Percentiles rank a stretch among this genome's conserved stretches.
Conservation (phyloP, 1,140 invertebrate genomes). For the Drosophila pandora region DNA sequence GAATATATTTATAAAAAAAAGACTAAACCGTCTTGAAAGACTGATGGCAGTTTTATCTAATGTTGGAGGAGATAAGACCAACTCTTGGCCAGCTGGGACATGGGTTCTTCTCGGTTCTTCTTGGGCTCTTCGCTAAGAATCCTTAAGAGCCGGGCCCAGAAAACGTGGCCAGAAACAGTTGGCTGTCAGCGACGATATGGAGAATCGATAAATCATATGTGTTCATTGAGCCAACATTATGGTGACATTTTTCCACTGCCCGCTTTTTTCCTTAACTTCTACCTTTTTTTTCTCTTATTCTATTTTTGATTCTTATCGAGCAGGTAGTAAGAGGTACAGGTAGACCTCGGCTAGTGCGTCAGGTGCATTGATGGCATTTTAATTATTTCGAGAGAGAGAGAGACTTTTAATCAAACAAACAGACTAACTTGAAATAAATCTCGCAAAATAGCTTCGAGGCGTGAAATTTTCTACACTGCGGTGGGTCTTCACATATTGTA, state of each 20-base stretch:
- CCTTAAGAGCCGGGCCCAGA: not conserved
- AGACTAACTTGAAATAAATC: conserved; percentile 4
- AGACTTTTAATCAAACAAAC: conserved; percentile 51
- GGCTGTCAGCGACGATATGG: conserved; percentile 40
- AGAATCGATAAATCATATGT: conserved; percentile 67
- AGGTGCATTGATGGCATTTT: conserved; percentile 73
- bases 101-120: conserved; percentile 4
- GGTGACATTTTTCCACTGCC: conserved; percentile 64
- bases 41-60: conserved; percentile 47
- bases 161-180: conserved; percentile 23
- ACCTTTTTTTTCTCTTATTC: conserved; percentile 26
- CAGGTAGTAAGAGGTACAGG: conserved; percentile 36
- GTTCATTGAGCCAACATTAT: conserved; percentile 48
- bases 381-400: conserved; percentile 49
- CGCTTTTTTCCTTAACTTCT: conserved; percentile 13
- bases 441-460: conserved; percentile 74
- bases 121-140: not conserved
- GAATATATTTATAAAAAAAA: not conserved
- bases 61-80: conserved; percentile 34
- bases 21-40: conserved; percentile 19
- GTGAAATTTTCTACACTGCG: conserved; percentile 63
- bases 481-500: conserved; percentile 18
- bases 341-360: conserved; percentile 28
- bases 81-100: conserved; percentile 25
- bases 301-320: conserved; percentile 58